Base-by-base conservation (phyloP, 2,113 vertebrate species). In the Bothrops jararaca region DNA sequence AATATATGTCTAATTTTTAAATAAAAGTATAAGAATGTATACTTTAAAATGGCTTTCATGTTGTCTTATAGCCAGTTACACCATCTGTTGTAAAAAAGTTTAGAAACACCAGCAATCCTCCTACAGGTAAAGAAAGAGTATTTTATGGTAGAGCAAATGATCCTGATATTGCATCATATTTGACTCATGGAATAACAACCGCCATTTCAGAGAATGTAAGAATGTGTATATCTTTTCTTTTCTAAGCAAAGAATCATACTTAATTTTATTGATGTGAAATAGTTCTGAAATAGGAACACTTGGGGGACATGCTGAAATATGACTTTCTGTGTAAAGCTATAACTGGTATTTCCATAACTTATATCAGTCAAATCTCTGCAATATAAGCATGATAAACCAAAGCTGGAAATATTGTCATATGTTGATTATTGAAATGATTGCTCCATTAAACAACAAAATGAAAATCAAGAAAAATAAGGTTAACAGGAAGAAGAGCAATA, bases 61-160 rank as follows among this genome's bases (percentile, higher is more conserved):
- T 93, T 96, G 26, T 91, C 53, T 97, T 95, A 0, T 92, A 99
- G 99, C 93, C 97, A 1, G 0, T 91, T 48, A 99, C 98, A 87
- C 98, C 98, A 13, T 94, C 96, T 0, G 93, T 85, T 23, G 95
- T 98, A 1, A 97, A 95, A 87, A 99, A 98, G 89, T 98, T 98
- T 95, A 95, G 94, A 91, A 98, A 97, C 92, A 98, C 95, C 58
- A 97, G 58, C 91, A 97, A 96, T 24, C 98, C 98, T 53, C 97
- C 96, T 88, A 95, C 97, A 48, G 98, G 98, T 91, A 94, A 91
- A 9, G 92, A 97, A 95, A 96, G 98, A 94, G 93, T 98, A 45
- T 98, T 98, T 95, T 97, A 96, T 0, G 98, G 98, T 86, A 98
- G 95, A 95, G 98, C 98, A 64, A 93, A 97, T 52, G 98, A 99